phyloP scores from a whole-genome alignment of 2,113 vertebrate species.

The Rhinogobius similis region DNA sequence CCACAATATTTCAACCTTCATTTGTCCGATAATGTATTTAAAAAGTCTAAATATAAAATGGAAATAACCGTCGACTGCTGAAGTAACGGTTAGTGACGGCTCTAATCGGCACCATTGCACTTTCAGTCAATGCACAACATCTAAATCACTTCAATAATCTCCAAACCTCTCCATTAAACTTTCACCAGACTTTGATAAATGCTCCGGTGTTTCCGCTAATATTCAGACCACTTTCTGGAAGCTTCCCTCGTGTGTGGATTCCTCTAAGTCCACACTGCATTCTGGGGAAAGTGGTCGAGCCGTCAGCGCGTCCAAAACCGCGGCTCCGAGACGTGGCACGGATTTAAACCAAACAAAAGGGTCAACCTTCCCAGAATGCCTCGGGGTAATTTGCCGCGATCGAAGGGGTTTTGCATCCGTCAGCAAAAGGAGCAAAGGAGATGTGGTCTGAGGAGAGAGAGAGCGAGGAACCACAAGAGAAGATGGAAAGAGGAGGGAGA shows the following conservation, averaged over 20 bases:
- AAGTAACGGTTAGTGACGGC: no score
- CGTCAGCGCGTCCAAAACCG: conserved; percentile 7
- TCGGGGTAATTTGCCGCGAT: conserved; percentile 36
- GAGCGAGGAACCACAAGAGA: conserved; percentile 28
- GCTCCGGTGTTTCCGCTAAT: background rate
- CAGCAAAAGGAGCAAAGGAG: conserved; percentile 14
- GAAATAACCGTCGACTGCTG: no score
- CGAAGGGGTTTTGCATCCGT: conserved; percentile 15
- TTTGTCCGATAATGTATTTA: no score
- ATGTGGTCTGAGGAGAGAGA: conserved; percentile 47
- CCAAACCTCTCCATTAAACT: background rate
- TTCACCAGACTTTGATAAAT: background rate
- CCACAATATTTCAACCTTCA: no score
- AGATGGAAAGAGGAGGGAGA: conserved; percentile 25
- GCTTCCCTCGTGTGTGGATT: background rate
- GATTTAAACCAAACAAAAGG: conserved; percentile 1
- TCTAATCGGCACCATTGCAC: no score
- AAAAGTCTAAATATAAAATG: no score
- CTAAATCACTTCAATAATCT: background rate
- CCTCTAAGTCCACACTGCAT: background rate
- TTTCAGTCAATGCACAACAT: background rate
- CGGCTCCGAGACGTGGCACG: conserved; percentile 10
- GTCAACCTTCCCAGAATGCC: conserved; percentile 52
- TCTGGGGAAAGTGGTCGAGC: conserved; percentile 29
- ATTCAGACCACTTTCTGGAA: background rate